Evolutionary conservation across 2,888 invertebrate genomes (phyloP), one percentile per base, ranked within the genome.

Genomic region (Amblyteles armatorius): DNA sequence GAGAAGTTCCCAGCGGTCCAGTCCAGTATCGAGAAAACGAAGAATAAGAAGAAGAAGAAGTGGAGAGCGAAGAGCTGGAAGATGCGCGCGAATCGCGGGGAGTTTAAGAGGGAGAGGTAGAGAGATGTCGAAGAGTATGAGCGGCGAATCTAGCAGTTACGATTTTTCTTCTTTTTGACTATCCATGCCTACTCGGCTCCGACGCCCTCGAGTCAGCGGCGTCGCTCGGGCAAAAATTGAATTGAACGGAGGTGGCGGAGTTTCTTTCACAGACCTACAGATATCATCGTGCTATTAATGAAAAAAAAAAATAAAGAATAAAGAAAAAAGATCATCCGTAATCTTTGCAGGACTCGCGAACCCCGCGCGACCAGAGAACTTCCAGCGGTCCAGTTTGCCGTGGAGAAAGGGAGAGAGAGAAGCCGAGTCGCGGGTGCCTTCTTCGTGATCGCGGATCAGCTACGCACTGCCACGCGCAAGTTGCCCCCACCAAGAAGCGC

Each of bases 381-480:
- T 74, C 29, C 7, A 44, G 26, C 52, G 52, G 50, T 52, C 16
- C 36, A 55, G 65, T 73, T 29, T 16, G 73, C 60, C 16, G 16
- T 16, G 44, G 19, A 65, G 65, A 80, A 73, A 65, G 74, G 19
- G 26, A 68, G 69, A 52, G 69, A 52, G 67, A 50, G 63, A 19
- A 11, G 57, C 48, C 22, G 40, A 69, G 40, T 71, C 22, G 26
- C 16, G 48, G 19, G 33, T 57, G 13, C 73, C 74, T 36, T 69
- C 57, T 81, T 76, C 65, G 68, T 33, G 79, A 68, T 74, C 79
- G 57, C 79, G 82, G 57, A 76, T 80, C 74, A 50, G 83, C 68
- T 71, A 83, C 77, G 55, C 80, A 68, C 78, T 82, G 82, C 82
- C 82, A 83, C 82, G 82, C 82, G 82, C 82, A 78, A 78, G 78